Base-by-base conservation (phyloP, 2,113 vertebrate species). In the Hippocampus mohnikei region DNA sequence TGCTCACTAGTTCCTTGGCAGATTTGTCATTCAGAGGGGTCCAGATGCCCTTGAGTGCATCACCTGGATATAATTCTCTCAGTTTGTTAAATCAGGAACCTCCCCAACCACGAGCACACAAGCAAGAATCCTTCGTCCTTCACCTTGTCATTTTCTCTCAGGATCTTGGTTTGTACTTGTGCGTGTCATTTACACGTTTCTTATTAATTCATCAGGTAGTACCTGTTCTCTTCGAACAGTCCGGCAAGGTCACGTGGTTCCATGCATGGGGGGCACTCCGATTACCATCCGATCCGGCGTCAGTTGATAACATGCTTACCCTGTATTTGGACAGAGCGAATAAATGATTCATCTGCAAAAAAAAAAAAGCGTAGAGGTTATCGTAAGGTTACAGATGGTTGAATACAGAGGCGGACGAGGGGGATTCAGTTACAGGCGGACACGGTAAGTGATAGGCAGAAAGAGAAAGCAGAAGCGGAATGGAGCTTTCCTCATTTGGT, bases 401-500 rank as follows among this genome's bases (percentile, higher is more conserved):
- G 85, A 79, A 42, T 65, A 65, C n/a, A 12, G 62, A 44, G n/a
- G 33, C 1, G 13, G 25, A 80, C 76, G 75, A 80, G 53, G 80
- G 79, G 81, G 88, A 29, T 93, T 80, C 46, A 46, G 80, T 93
- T 90, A 87, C 90, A 78, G 69, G 77, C 75, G 75, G 74, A 81
- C 69, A 64, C 68, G 12, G 88, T 88, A 86, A 89, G 73, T 37
- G 90, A 91, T 91, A 90, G 87, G 76, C 81, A 73, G 66, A 77
- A 80, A 84, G 88, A 86, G 84, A 88, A 85, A 87, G 85, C 64
- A 73, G 50, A 69, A 18, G 60, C 61, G 33, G 63, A 20, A 58
- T 46, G 61, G 40, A 71, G 64, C 59, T 37, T 40, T 40, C 29
- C 18, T 61, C 9, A 20, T 61, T 33, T 33, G 59, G 9, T 29